phyloP scores from a whole-genome alignment of 2,113 vertebrate species.

The Andinoacara biseriatus region DNA sequence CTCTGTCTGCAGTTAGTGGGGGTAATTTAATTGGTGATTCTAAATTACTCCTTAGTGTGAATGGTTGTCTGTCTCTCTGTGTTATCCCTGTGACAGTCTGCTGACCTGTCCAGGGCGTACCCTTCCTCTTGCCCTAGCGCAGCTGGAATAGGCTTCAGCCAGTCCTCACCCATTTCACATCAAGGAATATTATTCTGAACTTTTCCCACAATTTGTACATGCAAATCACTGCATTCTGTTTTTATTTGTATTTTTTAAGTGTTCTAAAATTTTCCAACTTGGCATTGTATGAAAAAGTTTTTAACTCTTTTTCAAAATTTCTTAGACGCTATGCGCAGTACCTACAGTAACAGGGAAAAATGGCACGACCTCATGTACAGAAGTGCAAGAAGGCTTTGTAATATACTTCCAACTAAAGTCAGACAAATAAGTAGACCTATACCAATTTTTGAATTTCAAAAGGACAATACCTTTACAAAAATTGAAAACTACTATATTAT shows the following conservation, averaged over 20 bases:
- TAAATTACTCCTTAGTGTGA: too few relatives aligned
- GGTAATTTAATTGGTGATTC: too few relatives aligned
- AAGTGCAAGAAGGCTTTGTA: too few relatives aligned
- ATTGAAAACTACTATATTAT: not conserved
- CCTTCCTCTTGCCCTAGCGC: too few relatives aligned
- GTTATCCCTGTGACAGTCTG: too few relatives aligned
- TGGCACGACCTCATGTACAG: not conserved
- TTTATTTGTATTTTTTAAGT: not conserved
- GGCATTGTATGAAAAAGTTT: not conserved
- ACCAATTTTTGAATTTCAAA: not conserved
- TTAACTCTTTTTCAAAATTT: not conserved
- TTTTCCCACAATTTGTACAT: not conserved
- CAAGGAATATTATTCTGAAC: not conserved
- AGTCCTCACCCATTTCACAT: not conserved
- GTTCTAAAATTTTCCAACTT: not conserved
- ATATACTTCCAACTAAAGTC: not conserved
- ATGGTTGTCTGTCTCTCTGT: too few relatives aligned
- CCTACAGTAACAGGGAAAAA: slow-evolving; percentile 10
- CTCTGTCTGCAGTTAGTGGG: too few relatives aligned
- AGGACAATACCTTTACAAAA: not conserved
- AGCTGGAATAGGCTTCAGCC: too few relatives aligned
- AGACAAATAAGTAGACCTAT: not conserved
- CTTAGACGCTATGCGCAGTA: not conserved
- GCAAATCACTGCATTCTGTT: not conserved
- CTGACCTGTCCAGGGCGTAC: too few relatives aligned